Evolutionary conservation across 2,888 invertebrate genomes (phyloP).

Genomic region (Campopleginae sp.): DNA sequence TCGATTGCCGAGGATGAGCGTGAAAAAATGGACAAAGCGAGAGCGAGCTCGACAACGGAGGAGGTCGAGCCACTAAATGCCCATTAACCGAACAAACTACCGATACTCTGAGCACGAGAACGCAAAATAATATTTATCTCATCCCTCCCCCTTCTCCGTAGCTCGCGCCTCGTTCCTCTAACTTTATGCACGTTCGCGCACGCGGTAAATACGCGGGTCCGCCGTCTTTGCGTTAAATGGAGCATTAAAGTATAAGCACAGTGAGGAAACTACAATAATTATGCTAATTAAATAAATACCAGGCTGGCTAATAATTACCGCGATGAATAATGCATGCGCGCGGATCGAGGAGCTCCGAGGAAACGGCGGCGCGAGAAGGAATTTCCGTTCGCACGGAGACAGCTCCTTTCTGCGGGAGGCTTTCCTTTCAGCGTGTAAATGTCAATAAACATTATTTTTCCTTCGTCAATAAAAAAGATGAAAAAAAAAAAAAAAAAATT

Average conservation of each 20-base stretch:
- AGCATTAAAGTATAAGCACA: slow-evolving; percentile 61
- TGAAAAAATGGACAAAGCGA: background rate
- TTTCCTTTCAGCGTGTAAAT: background rate
- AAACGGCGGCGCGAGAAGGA: background rate
- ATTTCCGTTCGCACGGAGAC: background rate
- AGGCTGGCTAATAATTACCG: slow-evolving; percentile 64
- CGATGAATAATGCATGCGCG: slow-evolving; percentile 65
- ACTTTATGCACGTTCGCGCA: slow-evolving; percentile 51
- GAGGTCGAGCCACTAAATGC: background rate
- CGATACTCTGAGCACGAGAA: slow-evolving; percentile 9
- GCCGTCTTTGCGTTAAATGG: slow-evolving; percentile 62
- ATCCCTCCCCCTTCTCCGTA: background rate
- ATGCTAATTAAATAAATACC: slow-evolving; percentile 70
- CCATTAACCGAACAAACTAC: slow-evolving; percentile 28
- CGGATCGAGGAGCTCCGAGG: slow-evolving; percentile 11
- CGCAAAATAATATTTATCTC: slow-evolving; percentile 22
- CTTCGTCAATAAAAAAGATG: background rate
- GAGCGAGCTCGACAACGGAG: slow-evolving; percentile 3
- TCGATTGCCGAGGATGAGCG: slow-evolving; percentile 23
- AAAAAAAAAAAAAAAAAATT: too few species aligned
- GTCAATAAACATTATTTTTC: background rate
- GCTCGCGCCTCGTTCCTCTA: background rate
- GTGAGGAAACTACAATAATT: slow-evolving; percentile 69
- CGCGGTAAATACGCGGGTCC: slow-evolving; percentile 52
- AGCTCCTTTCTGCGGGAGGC: background rate